Percentiles rank a stretch among this genome's conserved stretches.
Conservation (phyloP, 2,113 vertebrate genomes). For the Ariopsis seemanni region DNA sequence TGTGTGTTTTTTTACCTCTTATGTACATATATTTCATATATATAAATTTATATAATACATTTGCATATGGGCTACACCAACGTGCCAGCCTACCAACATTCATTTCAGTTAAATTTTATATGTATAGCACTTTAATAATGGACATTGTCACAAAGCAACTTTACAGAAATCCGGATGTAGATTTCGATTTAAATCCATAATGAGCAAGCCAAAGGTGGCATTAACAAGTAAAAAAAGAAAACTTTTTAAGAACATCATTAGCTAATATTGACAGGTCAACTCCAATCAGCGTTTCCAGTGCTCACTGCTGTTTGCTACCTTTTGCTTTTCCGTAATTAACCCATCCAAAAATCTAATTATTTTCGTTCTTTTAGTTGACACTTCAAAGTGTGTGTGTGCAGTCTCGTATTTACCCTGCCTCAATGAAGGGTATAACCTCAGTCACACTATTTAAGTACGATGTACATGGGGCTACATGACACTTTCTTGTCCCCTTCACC, state of each 20-base stretch:
- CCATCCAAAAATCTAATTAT: not conserved
- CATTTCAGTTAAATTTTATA: no score
- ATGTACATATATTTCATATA: no score
- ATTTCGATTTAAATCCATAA: not conserved
- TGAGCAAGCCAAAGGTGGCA: not conserved
- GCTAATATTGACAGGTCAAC: not conserved
- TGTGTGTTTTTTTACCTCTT: no score
- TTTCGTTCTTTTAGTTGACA: not conserved
- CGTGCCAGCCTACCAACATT: no score
- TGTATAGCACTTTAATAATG: not conserved
- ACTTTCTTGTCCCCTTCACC: not conserved
- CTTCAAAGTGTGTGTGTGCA: not conserved
- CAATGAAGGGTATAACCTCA: not conserved
- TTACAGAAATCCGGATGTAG: not conserved
- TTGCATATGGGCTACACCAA: no score
- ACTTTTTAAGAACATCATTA: not conserved
- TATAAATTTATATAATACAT: no score
- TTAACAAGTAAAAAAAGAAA: not conserved
- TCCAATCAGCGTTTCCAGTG: not conserved
- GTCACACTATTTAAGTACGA: not conserved
- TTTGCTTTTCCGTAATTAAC: not conserved
- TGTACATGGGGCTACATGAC: not conserved
- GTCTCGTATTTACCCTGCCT: not conserved
- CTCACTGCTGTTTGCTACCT: not conserved
- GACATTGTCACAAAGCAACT: not conserved